Evolutionary conservation across 1,140 invertebrate genomes (phyloP).

Genomic region (Drosophila subpulchrella): DNA sequence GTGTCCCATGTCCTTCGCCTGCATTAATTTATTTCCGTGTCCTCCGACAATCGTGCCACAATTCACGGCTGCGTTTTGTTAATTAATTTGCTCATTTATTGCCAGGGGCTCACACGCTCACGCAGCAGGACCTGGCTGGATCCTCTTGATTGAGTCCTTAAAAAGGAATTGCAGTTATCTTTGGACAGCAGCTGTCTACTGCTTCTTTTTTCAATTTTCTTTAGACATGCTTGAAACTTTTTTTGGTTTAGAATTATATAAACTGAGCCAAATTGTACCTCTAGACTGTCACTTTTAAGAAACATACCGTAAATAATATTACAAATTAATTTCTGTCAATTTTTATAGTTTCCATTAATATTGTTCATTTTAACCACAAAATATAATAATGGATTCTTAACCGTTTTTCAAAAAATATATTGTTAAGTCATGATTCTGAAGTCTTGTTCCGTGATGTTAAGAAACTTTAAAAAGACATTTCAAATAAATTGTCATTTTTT

Average conservation of each 20-base stretch:
- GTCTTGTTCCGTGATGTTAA: no score
- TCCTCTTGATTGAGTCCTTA: constrained; percentile 67
- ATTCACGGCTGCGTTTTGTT: constrained; percentile 74
- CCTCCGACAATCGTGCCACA: constrained; percentile 69
- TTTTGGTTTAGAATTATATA: background rate
- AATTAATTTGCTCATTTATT: constrained; percentile 82
- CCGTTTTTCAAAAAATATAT: background rate
- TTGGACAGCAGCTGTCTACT: constrained; percentile 38
- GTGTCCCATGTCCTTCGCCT: constrained; percentile 22
- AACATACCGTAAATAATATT: background rate
- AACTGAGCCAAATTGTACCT: background rate
- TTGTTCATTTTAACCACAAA: background rate
- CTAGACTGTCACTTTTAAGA: background rate
- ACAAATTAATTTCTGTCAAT: background rate
- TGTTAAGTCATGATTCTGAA: no score
- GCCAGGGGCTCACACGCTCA: constrained; percentile 26
- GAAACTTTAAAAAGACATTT: no score
- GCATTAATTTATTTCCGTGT: constrained; percentile 76
- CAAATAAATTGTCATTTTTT: no score
- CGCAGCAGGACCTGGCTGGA: constrained; percentile 17
- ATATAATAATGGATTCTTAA: no score
- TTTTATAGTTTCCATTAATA: no score
- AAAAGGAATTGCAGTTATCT: constrained; percentile 55
- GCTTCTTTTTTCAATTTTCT: constrained; percentile 7
- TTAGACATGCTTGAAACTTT: background rate